Base-by-base conservation (phyloP, 2,888 invertebrate species). In the Monoplex corrugatus region DNA sequence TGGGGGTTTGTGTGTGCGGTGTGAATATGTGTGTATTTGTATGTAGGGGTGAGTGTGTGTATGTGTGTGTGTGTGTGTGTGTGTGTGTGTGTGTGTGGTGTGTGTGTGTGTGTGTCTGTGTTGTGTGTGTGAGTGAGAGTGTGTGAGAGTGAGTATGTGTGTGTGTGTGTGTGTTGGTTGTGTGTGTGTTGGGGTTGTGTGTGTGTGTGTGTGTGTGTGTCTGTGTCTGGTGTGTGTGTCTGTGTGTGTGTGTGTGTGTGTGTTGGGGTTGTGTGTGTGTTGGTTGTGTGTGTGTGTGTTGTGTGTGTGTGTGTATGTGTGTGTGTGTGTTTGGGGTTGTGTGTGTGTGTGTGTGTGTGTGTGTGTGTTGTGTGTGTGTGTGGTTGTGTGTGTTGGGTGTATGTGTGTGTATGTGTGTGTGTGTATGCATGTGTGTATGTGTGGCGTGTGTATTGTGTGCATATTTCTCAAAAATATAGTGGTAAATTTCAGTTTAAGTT, bases 231-330 rank as follows among this genome's bases (percentile, higher is more conserved):
- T 75, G n/a, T 75, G 28, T 75, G 6, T n/a, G 23, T 75, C 10
- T n/a, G 5, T 72, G 75, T 38, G 35, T 35, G 35, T 19, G 35
- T 35, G 38, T 19, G 38, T 75, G 75, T 63, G 13, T 63, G 13
- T 63, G 63, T 63, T n/a, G n/a, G n/a, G 63, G 16, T 16, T 63
- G 63, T 63, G 63, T 63, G 63, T 63, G 63, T 63, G 63, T 63
- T 63, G 63, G n/a, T n/a, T n/a, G 63, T 63, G 63, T 63, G 63
- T 63, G 63, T 63, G 63, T 63, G 63, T 63, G 63, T 63, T 63
- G 63, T 63, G 63, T 63, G 63, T 63, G 63, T 63, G 63, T 63
- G 63, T 63, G 63, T 23, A 28, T 23, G 63, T 23, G 63, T 23
- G 63, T 23, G 63, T 23, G 63, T 23, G 63, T 63, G 63, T 23